A percentile compares a stretch with the other conserved stretches of the same genome.
These are phyloP conservation scores for Okapia johnstoni DNA, from an alignment of 2,113 vertebrate genomes.

Conservation along the genomic window DNA sequence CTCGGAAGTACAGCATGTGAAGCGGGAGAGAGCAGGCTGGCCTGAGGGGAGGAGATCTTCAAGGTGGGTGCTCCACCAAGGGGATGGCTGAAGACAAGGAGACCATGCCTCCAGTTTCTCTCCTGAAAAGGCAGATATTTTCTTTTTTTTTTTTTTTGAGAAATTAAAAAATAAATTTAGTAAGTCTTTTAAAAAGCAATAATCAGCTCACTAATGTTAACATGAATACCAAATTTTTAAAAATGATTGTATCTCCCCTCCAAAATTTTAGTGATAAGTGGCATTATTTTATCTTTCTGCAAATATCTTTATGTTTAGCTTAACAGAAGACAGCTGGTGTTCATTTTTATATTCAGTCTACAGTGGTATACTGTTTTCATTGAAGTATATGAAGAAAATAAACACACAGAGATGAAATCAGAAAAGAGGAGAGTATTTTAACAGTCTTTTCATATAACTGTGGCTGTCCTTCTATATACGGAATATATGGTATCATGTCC, in stretches of 20 bases:
- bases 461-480: not conserved
- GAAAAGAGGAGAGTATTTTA: not conserved
- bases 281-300: not conserved
- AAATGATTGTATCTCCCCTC: not conserved
- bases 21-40: not conserved
- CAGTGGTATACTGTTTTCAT: not conserved
- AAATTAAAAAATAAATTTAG: not conserved
- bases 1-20: not conserved
- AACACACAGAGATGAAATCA: not conserved
- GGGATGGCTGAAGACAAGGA: not conserved
- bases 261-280: not conserved
- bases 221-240: not conserved
- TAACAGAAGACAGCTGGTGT: not conserved
- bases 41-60: not conserved
- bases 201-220: not conserved
- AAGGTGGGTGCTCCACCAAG: not conserved
- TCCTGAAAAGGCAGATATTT: not conserved
- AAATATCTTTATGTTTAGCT: not conserved
- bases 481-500: fast-evolving
- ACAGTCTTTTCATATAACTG: not conserved
- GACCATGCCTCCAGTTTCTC: not conserved
- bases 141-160: not conserved
- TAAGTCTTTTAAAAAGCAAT: not conserved
- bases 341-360: not conserved
- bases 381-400: not conserved